Evolutionary conservation across 2,113 vertebrate genomes (phyloP), one percentile per base, ranked within the genome.

Genomic region (Struthidea cinerea): DNA sequence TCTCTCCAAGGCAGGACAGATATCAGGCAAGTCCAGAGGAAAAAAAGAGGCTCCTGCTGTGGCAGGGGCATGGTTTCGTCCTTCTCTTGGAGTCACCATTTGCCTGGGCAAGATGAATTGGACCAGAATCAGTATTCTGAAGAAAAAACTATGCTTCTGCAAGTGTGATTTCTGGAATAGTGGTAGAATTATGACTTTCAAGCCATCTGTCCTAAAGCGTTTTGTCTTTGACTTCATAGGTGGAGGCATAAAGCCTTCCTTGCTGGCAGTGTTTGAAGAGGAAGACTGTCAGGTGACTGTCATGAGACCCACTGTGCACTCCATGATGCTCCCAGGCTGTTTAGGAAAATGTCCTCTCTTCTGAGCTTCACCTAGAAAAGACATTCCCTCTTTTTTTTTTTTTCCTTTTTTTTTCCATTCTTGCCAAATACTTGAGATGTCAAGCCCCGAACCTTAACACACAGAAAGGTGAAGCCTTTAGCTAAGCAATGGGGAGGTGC

Each of bases 401-500:
- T 23, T 6, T 10, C 13, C 26, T 19, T 64, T 0, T 10, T 35
- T 39, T 56, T 33, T 41, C 35, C 16, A 47, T 69, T 74, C 52
- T 64, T 67, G 14, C 59, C 20, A 23, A 59, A 76, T 76, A 99
- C 98, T 88, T 89, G 47, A 97, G 93, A 84, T 92, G 80, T 49
- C 61, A 93, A 52, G 96, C 97, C 33, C 85, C 87, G 15, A 97
- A 96, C 60, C 95, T 97, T 87, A 94, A 98, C 59, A 96, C 89
- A 44, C 96, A 98, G 95, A 98, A 98, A 92, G 92, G 97, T 10
- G 97, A 98, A 44, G 89, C 94, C 23, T 98, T 98, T 91, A 98
- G 98, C 39, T 90, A 98, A 33, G 96, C 96, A 22, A 88, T 97
- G 27, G 96, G 8, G 97, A 98, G 70, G 96, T 97, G 46, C 76